phyloP scores from a whole-genome alignment of 2,113 vertebrate genomes.

The Copsychus sechellarum region DNA sequence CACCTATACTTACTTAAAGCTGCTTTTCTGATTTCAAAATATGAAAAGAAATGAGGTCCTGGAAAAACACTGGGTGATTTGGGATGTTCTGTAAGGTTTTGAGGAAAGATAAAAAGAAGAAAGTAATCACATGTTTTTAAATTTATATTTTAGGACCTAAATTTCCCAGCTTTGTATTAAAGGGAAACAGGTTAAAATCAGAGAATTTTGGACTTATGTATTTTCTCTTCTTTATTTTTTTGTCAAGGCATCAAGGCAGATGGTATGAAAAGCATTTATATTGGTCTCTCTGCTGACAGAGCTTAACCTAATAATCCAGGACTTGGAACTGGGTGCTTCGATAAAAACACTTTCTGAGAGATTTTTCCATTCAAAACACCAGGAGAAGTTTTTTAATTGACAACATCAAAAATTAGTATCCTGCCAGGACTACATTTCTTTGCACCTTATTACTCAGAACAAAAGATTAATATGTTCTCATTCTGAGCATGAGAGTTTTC shows the following conservation, averaged over 20 bases:
- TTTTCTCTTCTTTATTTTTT: constrained; percentile 47
- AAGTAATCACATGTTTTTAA: constrained; percentile 2
- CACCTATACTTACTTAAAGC: constrained; percentile 57
- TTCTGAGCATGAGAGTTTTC: constrained; percentile 55
- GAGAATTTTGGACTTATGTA: background rate
- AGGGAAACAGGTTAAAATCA: constrained; percentile 34
- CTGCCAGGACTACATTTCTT: constrained; percentile 62
- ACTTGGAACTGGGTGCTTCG: constrained; percentile 69
- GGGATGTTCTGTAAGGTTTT: constrained; percentile 48
- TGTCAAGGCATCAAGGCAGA: constrained; percentile 54
- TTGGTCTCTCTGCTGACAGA: constrained; percentile 64
- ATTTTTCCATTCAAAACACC: constrained; percentile 75
- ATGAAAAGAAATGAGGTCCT: constrained; percentile 35
- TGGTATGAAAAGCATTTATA: constrained; percentile 72
- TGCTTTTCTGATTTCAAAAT: constrained; percentile 65
- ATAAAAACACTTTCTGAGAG: constrained; percentile 72
- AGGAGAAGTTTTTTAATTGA: constrained; percentile 79
- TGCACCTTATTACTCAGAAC: constrained; percentile 57
- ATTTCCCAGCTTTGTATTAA: constrained; percentile 46
- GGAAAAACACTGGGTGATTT: constrained; percentile 43
- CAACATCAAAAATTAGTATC: constrained; percentile 75
- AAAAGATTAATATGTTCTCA: constrained; percentile 46
- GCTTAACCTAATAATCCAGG: constrained; percentile 74
- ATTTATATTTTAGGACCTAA: constrained; percentile 5
- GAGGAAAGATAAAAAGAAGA: constrained; percentile 10